These are phyloP conservation scores for Phalacrocorax aristotelis DNA, from an alignment of 2,113 vertebrate genomes.

Conservation along the genomic window DNA sequence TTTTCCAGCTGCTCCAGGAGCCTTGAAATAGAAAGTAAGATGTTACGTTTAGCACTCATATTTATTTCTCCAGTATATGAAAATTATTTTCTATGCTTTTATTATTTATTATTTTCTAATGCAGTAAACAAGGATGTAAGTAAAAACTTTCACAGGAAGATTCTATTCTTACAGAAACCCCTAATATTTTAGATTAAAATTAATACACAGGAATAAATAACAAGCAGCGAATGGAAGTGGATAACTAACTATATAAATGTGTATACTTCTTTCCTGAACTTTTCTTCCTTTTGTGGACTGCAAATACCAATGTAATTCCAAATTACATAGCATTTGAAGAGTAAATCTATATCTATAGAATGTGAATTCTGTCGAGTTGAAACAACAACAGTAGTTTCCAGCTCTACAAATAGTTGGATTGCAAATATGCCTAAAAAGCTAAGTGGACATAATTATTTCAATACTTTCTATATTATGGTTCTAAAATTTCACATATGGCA, in stretches of 20 bases:
- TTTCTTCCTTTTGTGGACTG: not conserved
- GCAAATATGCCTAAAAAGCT: not conserved
- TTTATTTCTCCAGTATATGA: not conserved
- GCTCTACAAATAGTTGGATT: not conserved
- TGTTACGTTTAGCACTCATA: not conserved
- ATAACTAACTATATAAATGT: not conserved
- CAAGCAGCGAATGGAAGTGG: not conserved
- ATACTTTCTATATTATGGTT: not conserved
- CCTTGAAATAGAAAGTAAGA: conserved; percentile 79
- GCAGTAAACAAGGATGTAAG: not conserved
- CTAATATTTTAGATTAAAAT: not conserved
- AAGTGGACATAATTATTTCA: not conserved
- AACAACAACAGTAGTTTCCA: not conserved
- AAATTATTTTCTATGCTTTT: not conserved
- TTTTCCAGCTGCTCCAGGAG: conserved; percentile 90
- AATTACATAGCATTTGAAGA: not conserved
- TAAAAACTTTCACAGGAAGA: not conserved
- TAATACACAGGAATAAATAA: not conserved
- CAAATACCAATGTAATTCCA: not conserved
- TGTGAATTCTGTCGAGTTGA: not conserved
- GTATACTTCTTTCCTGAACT: not conserved
- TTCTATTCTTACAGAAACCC: not conserved
- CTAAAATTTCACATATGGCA: not conserved
- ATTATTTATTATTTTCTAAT: too few relatives aligned
- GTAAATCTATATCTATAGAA: not conserved